Conservation (phyloP, 2,113 vertebrate genomes). For the Ochotona princeps region DNA sequence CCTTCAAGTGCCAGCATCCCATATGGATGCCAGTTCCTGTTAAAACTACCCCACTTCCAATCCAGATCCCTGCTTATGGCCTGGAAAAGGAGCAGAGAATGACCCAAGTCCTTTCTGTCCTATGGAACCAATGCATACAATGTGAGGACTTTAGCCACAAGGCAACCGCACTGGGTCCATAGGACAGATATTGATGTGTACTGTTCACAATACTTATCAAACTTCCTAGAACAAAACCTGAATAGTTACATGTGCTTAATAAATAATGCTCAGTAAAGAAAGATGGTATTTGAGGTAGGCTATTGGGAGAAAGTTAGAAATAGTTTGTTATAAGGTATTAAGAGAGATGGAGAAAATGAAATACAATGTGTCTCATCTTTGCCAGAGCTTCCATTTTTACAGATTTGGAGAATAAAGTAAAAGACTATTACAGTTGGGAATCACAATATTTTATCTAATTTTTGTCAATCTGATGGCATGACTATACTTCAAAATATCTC, state of each 20-base stretch:
- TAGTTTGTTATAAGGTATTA: constrained; percentile 2
- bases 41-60: too few relatives aligned
- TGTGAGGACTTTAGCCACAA: too few relatives aligned
- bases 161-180: not conserved
- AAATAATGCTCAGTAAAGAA: too few relatives aligned
- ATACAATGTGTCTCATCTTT: not conserved
- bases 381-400: not conserved
- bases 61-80: too few relatives aligned
- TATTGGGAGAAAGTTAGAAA: not conserved
- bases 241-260: not conserved
- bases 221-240: not conserved
- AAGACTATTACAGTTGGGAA: not conserved
- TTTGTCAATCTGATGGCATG: not conserved
- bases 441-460: constrained; percentile 18
- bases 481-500: constrained; percentile 17
- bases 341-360: constrained; percentile 18
- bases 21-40: too few relatives aligned
- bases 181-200: not conserved
- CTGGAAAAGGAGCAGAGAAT: too few relatives aligned
- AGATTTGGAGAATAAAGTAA: constrained; percentile 36
- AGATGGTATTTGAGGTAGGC: constrained; percentile 30
- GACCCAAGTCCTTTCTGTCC: too few relatives aligned
- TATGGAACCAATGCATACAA: too few relatives aligned
- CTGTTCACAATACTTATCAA: not conserved
- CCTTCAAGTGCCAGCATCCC: too few relatives aligned